Evolutionary conservation across 2,113 vertebrate species (phyloP).

Genomic region (Ctenomys sociabilis): DNA sequence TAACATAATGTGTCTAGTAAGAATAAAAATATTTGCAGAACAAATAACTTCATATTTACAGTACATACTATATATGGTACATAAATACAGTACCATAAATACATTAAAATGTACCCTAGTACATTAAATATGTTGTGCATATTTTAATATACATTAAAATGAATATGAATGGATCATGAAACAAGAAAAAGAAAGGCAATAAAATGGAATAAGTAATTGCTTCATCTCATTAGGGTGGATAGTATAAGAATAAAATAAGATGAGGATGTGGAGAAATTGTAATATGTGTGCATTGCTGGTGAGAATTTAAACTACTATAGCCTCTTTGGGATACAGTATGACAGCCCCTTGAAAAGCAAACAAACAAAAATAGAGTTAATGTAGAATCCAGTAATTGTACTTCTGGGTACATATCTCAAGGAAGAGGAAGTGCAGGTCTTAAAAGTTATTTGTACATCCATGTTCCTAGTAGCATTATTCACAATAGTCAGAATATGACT

Average conservation of each 20-base stretch:
- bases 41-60: not conserved
- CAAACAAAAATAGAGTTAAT: not conserved
- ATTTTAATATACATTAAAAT: not conserved
- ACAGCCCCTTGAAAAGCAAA: not conserved
- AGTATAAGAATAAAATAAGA: not conserved
- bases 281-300: not conserved
- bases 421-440: not conserved
- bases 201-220: not conserved
- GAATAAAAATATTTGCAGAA: not conserved
- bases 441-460: not conserved
- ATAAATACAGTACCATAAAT: too few relatives aligned
- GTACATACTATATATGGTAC: not conserved
- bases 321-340: not conserved
- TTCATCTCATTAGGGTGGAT: not conserved
- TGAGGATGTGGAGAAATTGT: not conserved
- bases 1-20: not conserved
- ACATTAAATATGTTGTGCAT: too few relatives aligned
- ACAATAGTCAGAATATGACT: not conserved
- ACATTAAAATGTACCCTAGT: too few relatives aligned
- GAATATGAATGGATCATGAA: not conserved
- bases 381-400: not conserved
- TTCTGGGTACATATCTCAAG: not conserved
- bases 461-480: not conserved
- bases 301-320: not conserved
- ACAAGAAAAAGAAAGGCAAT: not conserved